These are phyloP conservation scores for Lagria hirta DNA, from an alignment of 2,888 invertebrate genomes.

Conservation along the genomic window DNA sequence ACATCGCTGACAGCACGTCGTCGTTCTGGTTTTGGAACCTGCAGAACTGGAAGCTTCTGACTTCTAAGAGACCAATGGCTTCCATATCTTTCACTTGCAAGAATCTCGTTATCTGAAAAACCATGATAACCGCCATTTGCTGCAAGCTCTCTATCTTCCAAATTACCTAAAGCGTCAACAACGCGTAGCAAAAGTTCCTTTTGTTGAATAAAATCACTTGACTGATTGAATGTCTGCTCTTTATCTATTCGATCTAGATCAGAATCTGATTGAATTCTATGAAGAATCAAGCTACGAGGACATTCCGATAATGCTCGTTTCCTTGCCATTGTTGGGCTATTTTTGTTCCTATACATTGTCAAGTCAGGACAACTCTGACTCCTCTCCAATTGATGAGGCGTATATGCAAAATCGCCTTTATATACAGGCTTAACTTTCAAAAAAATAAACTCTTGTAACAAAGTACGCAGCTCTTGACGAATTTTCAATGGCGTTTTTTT, in stretches of 20 bases:
- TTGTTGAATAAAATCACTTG: slow-evolving; percentile 71
- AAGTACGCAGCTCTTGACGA: slow-evolving; percentile 54
- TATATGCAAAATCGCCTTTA: slow-evolving; percentile 59
- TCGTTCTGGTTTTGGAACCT: slow-evolving; percentile 51
- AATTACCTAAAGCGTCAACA: slow-evolving; percentile 71
- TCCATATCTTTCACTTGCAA: slow-evolving; percentile 64
- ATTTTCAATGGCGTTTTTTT: slow-evolving; percentile 78
- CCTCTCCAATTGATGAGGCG: slow-evolving; percentile 54
- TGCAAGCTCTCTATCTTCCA: slow-evolving; percentile 46
- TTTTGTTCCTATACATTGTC: slow-evolving; percentile 58
- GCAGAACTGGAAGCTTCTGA: slow-evolving; percentile 14
- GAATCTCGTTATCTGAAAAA: slow-evolving; percentile 72
- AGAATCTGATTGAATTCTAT: slow-evolving; percentile 74
- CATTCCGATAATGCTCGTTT: slow-evolving; percentile 68
- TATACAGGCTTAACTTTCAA: slow-evolving; percentile 77
- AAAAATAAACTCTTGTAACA: slow-evolving; percentile 70
- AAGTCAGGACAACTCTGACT: slow-evolving; percentile 74
- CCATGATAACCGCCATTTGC: slow-evolving; percentile 62
- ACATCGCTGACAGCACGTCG: slow-evolving; percentile 65
- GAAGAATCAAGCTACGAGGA: slow-evolving; percentile 48
- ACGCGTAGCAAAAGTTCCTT: slow-evolving; percentile 75
- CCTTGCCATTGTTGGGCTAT: slow-evolving; percentile 52
- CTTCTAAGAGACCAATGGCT: slow-evolving; percentile 59
- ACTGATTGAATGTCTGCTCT: slow-evolving; percentile 69
- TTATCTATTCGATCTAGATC: slow-evolving; percentile 75